A percentile compares a stretch with the other conserved stretches of the same genome.
phyloP scores from a whole-genome alignment of 2,888 invertebrate species.

The Meandrusa payeni region DNA sequence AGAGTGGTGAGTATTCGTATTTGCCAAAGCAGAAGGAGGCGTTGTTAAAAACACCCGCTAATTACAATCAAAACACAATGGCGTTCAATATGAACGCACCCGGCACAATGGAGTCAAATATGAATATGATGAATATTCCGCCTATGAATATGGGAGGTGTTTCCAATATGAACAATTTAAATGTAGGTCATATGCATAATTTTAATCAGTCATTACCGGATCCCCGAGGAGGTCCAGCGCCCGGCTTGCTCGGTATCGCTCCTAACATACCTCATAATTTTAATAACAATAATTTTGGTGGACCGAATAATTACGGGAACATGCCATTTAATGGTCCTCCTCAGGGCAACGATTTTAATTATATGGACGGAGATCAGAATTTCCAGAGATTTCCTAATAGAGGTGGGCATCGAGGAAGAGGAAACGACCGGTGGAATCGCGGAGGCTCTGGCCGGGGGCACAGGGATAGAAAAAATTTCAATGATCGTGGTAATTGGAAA shows the following conservation, averaged over 20 bases:
- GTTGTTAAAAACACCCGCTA: slow-evolving; percentile 65
- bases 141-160: slow-evolving; percentile 62
- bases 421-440: slow-evolving; percentile 70
- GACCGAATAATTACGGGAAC: slow-evolving; percentile 64
- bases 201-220: slow-evolving; percentile 70
- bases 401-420: slow-evolving; percentile 67
- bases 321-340: slow-evolving; percentile 70
- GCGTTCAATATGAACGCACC: slow-evolving; percentile 49
- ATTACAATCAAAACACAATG: slow-evolving; percentile 57
- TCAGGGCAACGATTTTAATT: slow-evolving; percentile 63
- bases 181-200: slow-evolving; percentile 61
- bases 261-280: slow-evolving; percentile 77
- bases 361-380: slow-evolving; percentile 66
- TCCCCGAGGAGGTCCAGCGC: slow-evolving; percentile 71
- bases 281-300: slow-evolving; percentile 59
- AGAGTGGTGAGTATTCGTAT: slow-evolving; percentile 79
- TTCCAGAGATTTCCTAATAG: slow-evolving; percentile 66
- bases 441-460: slow-evolving; percentile 70
- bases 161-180: slow-evolving; percentile 60
- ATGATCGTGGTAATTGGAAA: slow-evolving; percentile 76
- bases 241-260: slow-evolving; percentile 81
- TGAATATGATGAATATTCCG: slow-evolving; percentile 67
- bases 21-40: slow-evolving; percentile 72
- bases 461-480: slow-evolving; percentile 71
- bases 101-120: slow-evolving; percentile 56